phyloP scores from a whole-genome alignment of 2,797 vertebrate genomes.

The Notolepis coatsorum region DNA sequence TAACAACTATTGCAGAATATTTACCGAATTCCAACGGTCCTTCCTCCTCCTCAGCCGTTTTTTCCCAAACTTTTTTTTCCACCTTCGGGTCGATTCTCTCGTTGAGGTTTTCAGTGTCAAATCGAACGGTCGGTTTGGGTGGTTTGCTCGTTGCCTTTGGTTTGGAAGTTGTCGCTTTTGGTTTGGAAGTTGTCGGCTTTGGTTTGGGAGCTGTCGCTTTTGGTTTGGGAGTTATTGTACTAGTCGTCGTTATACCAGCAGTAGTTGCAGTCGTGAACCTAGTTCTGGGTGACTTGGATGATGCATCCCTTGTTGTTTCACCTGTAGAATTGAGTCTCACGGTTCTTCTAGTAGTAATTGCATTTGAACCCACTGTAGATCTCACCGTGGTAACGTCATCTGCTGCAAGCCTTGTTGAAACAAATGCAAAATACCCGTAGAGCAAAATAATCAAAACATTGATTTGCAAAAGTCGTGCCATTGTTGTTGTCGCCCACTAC shows the following conservation, averaged over 20 bases:
- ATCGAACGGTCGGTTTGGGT: constrained; percentile 7
- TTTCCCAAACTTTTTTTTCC: constrained; percentile 24
- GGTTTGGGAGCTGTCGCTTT: constrained; percentile 6
- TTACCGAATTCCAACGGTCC: constrained; percentile 67
- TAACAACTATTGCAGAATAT: neutral
- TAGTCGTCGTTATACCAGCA: no score
- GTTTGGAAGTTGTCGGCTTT: constrained; percentile 22
- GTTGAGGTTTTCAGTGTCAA: constrained; percentile 27
- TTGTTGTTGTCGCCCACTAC: no score
- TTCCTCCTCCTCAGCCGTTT: constrained; percentile 26
- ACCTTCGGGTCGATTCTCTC: constrained; percentile 32
- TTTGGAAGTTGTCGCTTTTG: constrained; percentile 27
- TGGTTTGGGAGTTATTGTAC: constrained; percentile 34
- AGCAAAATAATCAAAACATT: constrained; percentile 32
- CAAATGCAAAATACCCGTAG: neutral
- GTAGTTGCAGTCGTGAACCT: constrained; percentile 7
- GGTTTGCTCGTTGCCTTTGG: constrained; percentile 27
- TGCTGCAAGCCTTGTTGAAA: neutral
- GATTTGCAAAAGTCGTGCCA: constrained; percentile 44
- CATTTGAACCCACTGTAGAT: neutral
- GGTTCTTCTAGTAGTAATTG: constrained; percentile 1
- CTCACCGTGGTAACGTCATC: neutral
- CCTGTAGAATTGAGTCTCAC: constrained; percentile 25
- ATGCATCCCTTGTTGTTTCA: neutral
- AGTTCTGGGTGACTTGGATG: constrained; percentile 17